Evolutionary conservation across 2,797 vertebrate genomes (phyloP), one percentile per base, ranked within the genome.

Genomic region (Sebastes aleutianus): DNA sequence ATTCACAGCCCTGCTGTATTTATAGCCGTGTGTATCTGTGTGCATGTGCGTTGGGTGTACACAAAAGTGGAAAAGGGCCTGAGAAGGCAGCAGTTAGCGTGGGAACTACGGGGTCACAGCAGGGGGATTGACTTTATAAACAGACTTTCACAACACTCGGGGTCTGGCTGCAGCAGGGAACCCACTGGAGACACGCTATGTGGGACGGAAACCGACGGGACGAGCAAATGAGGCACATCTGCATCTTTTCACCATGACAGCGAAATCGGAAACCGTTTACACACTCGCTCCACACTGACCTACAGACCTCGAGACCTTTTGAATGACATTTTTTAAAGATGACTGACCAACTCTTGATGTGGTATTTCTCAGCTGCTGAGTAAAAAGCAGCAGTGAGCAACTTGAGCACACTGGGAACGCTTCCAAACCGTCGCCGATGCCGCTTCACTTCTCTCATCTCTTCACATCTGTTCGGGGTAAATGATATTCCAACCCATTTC

Each of bases 81-180:
- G 93, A 92, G 94, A 95, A 95, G 89, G 86, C 86, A 88, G 86
- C 69, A 85, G 87, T 86, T 79, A 87, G 91, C 94, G 94, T 96
- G 95, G 95, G 95, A 96, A 96, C 86, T 62, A 11, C n/a, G 64
- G 87, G 92, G 93, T 94, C 90, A 88, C 77, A 61, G 84, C 18
- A 68, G 67, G 54, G 85, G 87, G 90, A 70, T 76, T 87, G 93
- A 91, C 94, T 95, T 92, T 92, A 90, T 91, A 95, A 95, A 95
- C 90, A 95, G 79, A 87, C 85, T 85, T 80, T 90, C 80, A 78
- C 87, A 90, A 89, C 84, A 86, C 85, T 87, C 76, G 20, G 70
- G 87, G 69, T 89, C 90, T 58, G 71, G 78, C 84, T 78, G 76
- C 79, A 87, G 74, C 22, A 54, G 9, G 74, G 62, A 34, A 53